Conservation (phyloP, 2,113 vertebrate genomes). For the Furnarius figulus region DNA sequence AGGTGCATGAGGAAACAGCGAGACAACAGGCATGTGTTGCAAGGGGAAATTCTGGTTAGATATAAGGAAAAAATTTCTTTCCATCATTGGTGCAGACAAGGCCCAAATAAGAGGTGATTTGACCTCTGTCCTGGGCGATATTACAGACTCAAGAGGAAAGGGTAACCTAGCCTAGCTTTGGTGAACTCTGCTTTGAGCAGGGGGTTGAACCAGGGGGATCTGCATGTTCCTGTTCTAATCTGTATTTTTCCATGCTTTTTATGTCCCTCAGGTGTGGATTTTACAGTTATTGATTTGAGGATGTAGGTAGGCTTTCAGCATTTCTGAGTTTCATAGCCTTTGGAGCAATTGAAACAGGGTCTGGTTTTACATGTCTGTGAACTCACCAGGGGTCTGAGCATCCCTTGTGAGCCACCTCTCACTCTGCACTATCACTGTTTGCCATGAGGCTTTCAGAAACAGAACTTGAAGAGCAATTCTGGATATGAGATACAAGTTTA, state of each 20-base stretch:
- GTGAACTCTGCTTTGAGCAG: neutral
- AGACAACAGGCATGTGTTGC: neutral
- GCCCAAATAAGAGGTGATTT: neutral
- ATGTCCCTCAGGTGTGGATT: neutral
- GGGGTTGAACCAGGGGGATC: neutral
- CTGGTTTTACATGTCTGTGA: neutral
- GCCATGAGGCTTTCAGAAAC: neutral
- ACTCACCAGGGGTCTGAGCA: neutral
- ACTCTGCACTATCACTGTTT: neutral
- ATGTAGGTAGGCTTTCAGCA: neutral
- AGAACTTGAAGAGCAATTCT: neutral
- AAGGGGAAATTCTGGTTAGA: neutral
- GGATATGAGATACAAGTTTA: neutral
- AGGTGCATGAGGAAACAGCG: fast-evolving
- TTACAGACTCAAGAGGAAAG: neutral
- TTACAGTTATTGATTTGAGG: neutral
- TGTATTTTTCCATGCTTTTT: neutral
- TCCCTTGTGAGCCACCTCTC: neutral
- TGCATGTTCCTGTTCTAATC: neutral
- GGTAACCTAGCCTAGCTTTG: neutral
- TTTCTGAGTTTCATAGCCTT: neutral
- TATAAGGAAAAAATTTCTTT: neutral
- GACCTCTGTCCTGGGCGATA: neutral
- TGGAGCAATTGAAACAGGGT: neutral
- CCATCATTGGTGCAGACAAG: neutral